Percentiles rank a stretch among this genome's conserved stretches.
Conservation (phyloP, 1,140 invertebrate species). For the Euborellia annulipes region DNA sequence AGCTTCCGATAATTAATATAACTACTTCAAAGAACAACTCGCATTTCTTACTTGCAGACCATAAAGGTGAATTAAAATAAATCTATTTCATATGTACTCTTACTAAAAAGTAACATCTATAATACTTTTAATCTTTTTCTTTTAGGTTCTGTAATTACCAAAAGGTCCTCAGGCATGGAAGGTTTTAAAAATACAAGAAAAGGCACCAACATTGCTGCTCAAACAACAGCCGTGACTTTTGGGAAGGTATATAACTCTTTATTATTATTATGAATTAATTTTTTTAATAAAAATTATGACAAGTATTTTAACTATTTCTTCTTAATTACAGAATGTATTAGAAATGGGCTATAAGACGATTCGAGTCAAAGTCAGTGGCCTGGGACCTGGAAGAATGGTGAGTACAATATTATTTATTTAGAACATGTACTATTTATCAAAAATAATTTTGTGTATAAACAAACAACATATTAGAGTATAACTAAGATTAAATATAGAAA, state of each 20-base stretch:
- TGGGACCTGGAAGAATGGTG: no score
- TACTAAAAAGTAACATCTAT: background rate
- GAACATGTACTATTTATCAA: no score
- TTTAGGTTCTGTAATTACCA: constrained; percentile 36
- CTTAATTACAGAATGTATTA: no score
- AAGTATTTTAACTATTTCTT: no score
- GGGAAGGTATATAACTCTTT: constrained; percentile 37
- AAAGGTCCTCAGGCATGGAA: constrained; percentile 68
- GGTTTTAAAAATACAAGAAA: constrained; percentile 91
- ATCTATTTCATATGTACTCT: background rate
- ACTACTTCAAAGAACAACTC: constrained; percentile 75
- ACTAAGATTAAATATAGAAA: no score
- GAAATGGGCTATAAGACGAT: no score
- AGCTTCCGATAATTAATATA: constrained; percentile 69
- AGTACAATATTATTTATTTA: no score
- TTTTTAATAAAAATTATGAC: no score
- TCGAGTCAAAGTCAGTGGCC: no score
- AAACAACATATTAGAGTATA: no score
- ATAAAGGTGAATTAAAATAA: constrained; percentile 32
- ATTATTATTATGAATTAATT: no score
- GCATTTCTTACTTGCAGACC: constrained; percentile 55
- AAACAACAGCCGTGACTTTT: constrained; percentile 72
- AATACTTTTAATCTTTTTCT: constrained; percentile 13
- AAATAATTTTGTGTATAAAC: no score
- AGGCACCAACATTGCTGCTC: constrained; percentile 90